These are phyloP conservation scores for Zosterops lateralis DNA, from an alignment of 2,113 vertebrate genomes.

Conservation along the genomic window DNA sequence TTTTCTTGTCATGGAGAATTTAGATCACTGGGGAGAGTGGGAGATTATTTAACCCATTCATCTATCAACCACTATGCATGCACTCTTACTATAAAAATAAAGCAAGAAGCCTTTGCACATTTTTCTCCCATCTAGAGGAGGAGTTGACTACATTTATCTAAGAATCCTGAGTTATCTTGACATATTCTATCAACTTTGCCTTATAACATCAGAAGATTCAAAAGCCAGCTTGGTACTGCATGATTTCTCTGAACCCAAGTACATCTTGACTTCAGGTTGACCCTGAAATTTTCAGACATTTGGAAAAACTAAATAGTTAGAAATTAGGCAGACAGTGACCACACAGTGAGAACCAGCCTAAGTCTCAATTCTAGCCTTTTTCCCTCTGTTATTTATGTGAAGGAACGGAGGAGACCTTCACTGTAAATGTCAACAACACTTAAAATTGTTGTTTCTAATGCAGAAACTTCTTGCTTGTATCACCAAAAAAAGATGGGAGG, in stretches of 20 bases:
- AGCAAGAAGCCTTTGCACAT: neutral
- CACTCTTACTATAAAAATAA: neutral
- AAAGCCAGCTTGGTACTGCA: neutral
- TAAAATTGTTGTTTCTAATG: conserved; percentile 7
- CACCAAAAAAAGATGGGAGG: neutral
- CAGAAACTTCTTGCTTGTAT: neutral
- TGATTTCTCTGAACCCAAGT: neutral
- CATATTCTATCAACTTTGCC: neutral
- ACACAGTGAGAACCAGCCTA: conserved; percentile 41
- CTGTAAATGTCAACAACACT: conserved; percentile 34
- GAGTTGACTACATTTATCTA: conserved; percentile 6
- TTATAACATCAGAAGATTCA: neutral
- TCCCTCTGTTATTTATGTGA: conserved; percentile 16
- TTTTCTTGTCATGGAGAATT: neutral
- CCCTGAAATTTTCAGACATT: conserved; percentile 31
- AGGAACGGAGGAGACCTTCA: neutral
- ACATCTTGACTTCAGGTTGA: conserved; percentile 37
- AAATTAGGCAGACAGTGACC: conserved; percentile 34
- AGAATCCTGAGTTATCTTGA: conserved; percentile 8
- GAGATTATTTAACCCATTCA: conserved; percentile 12
- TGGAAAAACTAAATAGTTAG: conserved; percentile 26
- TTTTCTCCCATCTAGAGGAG: conserved; percentile 5
- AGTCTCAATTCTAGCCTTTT: neutral
- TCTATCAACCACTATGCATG: neutral
- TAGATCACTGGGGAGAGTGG: neutral